Percentiles rank a stretch among this genome's conserved stretches.
These are phyloP conservation scores for Pandemis corylana DNA, from an alignment of 2,888 invertebrate species.

Conservation along the genomic window DNA sequence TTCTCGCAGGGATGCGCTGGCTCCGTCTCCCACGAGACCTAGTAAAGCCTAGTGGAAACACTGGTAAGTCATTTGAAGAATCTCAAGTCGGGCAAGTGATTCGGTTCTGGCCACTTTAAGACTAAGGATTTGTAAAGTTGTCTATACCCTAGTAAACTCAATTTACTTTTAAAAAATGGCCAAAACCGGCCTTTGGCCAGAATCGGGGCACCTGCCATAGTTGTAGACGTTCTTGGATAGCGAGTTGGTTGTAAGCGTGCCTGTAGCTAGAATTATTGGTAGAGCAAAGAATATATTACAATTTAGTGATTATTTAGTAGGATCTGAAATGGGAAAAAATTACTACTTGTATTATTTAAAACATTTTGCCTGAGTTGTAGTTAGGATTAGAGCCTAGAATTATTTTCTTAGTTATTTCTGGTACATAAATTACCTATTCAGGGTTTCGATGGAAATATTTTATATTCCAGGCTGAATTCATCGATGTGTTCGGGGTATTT, in stretches of 20 bases:
- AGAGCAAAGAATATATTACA: no score
- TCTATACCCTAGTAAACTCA: not conserved
- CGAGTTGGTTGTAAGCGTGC: not conserved
- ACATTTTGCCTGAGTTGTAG: not conserved
- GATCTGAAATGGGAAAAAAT: no score
- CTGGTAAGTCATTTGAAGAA: constrained; percentile 55
- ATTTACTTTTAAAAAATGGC: not conserved
- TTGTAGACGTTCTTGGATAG: no score
- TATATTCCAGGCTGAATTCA: constrained; percentile 28
- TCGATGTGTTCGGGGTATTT: constrained; percentile 31
- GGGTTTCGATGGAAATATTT: not conserved
- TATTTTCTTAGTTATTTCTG: no score
- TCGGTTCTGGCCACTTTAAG: no score
- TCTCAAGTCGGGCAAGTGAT: not conserved
- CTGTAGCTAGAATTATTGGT: not conserved
- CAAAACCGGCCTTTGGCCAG: not conserved
- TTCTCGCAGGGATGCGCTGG: constrained; percentile 78
- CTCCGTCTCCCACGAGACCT: constrained; percentile 80
- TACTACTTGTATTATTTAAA: not conserved
- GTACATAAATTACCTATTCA: not conserved
- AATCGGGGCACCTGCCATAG: no score
- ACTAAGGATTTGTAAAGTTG: no score
- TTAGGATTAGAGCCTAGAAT: not conserved
- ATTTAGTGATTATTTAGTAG: no score
- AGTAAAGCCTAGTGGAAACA: constrained; percentile 73